A percentile compares a stretch with the other conserved stretches of the same genome.
phyloP scores from a whole-genome alignment of 2,797 vertebrate genomes.

The Sylvia borin region DNA sequence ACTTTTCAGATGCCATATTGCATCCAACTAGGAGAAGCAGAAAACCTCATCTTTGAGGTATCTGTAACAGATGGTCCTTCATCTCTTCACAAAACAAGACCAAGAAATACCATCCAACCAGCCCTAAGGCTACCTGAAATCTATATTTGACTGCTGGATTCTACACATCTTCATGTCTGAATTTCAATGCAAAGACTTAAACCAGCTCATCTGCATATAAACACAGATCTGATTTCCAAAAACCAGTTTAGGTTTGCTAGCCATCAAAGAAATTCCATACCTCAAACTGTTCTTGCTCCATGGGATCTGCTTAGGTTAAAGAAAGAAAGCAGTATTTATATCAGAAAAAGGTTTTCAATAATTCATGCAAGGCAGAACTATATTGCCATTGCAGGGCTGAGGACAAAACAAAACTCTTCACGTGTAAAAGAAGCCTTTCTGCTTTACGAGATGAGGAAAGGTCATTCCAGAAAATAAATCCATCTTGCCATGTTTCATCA shows the following conservation, averaged over 20 bases:
- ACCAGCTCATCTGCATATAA: background rate
- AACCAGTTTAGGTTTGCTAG: background rate
- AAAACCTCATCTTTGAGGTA: background rate
- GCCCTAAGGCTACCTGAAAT: background rate
- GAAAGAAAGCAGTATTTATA: background rate
- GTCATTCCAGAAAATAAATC: background rate
- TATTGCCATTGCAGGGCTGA: background rate
- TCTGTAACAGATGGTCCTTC: fast-evolving
- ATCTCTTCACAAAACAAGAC: background rate
- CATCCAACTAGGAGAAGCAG: background rate
- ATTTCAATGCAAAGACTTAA: background rate
- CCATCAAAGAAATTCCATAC: background rate
- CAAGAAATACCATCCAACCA: background rate
- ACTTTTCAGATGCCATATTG: too few relatives aligned
- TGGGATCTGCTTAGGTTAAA: background rate
- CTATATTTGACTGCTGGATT: background rate
- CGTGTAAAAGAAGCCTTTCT: background rate
- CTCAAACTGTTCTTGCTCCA: background rate
- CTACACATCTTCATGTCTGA: background rate
- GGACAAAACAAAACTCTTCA: background rate
- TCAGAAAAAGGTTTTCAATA: background rate
- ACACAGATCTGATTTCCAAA: background rate
- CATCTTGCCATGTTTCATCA: background rate
- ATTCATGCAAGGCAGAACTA: background rate
- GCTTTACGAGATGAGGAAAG: background rate